Percentiles rank a stretch among this genome's conserved stretches.
Conservation (phyloP, 2,888 invertebrate species). For the Ophion ventricosus region DNA sequence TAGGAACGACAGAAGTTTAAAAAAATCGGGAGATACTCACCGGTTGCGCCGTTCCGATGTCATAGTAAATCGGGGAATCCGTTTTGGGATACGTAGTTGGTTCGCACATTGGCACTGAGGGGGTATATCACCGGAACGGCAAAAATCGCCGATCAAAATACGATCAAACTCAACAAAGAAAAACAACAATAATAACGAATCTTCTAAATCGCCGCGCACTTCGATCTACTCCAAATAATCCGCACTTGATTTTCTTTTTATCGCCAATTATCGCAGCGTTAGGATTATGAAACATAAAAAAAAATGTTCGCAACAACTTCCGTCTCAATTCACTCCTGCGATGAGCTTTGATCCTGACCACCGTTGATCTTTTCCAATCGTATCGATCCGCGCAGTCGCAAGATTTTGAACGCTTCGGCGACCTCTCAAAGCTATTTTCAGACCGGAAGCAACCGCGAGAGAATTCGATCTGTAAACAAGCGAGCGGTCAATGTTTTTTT, state of each 20-base stretch:
- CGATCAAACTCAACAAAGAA: not conserved
- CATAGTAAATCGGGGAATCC: conserved; percentile 59
- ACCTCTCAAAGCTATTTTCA: not conserved
- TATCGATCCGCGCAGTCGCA: too few species aligned
- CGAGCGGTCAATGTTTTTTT: too few species aligned
- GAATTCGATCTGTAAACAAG: not conserved
- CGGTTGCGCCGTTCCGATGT: conserved; percentile 55
- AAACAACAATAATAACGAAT: not conserved
- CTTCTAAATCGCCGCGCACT: too few species aligned
- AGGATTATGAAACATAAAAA: too few species aligned
- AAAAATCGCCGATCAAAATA: not conserved
- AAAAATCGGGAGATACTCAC: conserved; percentile 33
- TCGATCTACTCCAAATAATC: too few species aligned
- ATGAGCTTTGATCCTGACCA: too few species aligned
- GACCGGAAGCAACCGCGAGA: not conserved
- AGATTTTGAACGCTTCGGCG: too few species aligned
- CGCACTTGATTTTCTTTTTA: too few species aligned
- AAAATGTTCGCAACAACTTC: too few species aligned
- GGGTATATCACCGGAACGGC: not conserved
- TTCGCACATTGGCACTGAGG: conserved; percentile 55
- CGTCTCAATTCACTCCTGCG: too few species aligned
- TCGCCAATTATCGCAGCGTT: too few species aligned
- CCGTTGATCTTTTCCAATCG: too few species aligned
- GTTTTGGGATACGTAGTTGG: conserved; percentile 58
- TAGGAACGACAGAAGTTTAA: not conserved